These are phyloP conservation scores for Diploscapter pachys DNA, from an alignment of 1,140 invertebrate genomes.

Conservation along the genomic window DNA sequence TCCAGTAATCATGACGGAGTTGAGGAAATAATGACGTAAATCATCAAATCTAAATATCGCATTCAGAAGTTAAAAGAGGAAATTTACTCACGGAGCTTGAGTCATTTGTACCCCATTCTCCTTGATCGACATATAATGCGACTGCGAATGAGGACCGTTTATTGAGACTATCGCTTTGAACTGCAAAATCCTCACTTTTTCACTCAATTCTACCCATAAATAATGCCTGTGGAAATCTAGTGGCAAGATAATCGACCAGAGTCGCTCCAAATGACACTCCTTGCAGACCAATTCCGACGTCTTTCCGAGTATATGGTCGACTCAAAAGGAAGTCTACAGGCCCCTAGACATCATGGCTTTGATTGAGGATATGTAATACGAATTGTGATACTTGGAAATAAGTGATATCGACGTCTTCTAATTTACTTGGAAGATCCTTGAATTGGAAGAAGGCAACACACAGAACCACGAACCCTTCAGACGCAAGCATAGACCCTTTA, in stretches of 20 bases:
- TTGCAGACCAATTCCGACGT: constrained; percentile 19
- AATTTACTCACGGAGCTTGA: neutral
- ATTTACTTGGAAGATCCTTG: constrained; percentile 21
- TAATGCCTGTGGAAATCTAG: constrained; percentile 18
- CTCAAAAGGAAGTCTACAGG: constrained; percentile 18
- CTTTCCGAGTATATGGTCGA: constrained; percentile 20
- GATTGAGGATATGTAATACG: too few species aligned
- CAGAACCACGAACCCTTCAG: constrained; percentile 28
- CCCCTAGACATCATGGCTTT: neutral
- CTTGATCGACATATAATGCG: constrained; percentile 21
- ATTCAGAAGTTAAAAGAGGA: too few species aligned
- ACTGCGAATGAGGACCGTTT: constrained; percentile 16
- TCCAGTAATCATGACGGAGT: too few species aligned
- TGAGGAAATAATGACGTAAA: too few species aligned
- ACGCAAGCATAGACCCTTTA: constrained; percentile 25
- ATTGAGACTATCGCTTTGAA: constrained; percentile 32
- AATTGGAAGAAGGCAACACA: constrained; percentile 31
- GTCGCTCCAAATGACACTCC: constrained; percentile 33
- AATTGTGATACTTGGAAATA: constrained; percentile 13
- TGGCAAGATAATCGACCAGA: constrained; percentile 26
- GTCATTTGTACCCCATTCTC: constrained; percentile 17
- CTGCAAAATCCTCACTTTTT: neutral
- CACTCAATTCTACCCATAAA: too few species aligned
- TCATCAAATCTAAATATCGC: too few species aligned
- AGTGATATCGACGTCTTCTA: constrained; percentile 29